Evolutionary conservation across 2,113 vertebrate genomes (phyloP).

Genomic region (Bos taurus): ARS-UCD2.0 NC_037348.1:12296501-12297000

Average conservation of each 20-base stretch:
- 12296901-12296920: not conserved
- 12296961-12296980: not conserved
- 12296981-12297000: not conserved
- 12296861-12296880: not conserved
- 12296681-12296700: not conserved
- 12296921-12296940: not conserved
- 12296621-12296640: not conserved
- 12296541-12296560: not conserved
- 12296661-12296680: not conserved
- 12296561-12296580: not conserved
- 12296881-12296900: not conserved
- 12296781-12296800: not conserved
- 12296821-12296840: not conserved
- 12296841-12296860: not conserved
- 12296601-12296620: not conserved
- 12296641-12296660: not conserved
- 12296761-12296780: not conserved
- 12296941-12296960: not conserved
- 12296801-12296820: not conserved
- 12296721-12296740: not conserved
- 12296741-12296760: not conserved
- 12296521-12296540: constrained; percentile 41
- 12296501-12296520: constrained; percentile 61
- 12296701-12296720: not conserved
- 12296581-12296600: not conserved